Base-by-base conservation (phyloP, 1,140 invertebrate genomes). In the Pentalonia nigronervosa region DNA sequence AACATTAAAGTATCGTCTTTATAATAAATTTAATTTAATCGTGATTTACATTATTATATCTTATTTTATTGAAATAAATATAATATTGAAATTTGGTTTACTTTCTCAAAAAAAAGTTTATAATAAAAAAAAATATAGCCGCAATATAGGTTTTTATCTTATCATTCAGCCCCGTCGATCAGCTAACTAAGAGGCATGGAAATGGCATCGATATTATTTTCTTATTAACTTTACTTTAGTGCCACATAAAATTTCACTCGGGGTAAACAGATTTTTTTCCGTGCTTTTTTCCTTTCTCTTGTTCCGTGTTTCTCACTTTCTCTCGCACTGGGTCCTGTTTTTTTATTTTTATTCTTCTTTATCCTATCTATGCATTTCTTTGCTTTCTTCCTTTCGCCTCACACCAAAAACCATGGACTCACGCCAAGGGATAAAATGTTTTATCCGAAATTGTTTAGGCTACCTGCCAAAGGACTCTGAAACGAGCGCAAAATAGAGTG, bases 381-480 rank as follows among this genome's bases (percentile, higher is more conserved):
- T 83, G 60, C 25, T 50, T 50, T 88, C 30, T 47, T n/a, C 88
- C 76, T 47, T 50, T 92, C 76, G n/a, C 67, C 67, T 48, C 21
- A 50, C 60, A 92, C 67, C 76, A 92, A 92, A 92, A 92, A 83
- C 67, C 67, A 48, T 92, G 91, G 91, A 83, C 76, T 36, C 21
- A 21, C 41, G 91, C 91, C 91, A 92, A 83, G n/a, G 91, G 67
- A 92, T 92, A 92, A 92, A 92, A 92, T 92, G 91, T 92, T 92
- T 92, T 92, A 92, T 92, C 90, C 90, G 56, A 92, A 92, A 92
- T 92, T 92, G 76, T 92, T 92, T 92, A 92, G 91, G 91, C 91
- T 81, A 92, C 67, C 67, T 92, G 91, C 91, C 91, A 92, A 92
- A 92, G 60, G 34, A 83, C 67, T 92, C 60, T 14, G 67, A 92